A percentile compares a stretch with the other conserved stretches of the same genome.
Conservation (phyloP, 2,888 invertebrate genomes). For the Rutpela maculata region DNA sequence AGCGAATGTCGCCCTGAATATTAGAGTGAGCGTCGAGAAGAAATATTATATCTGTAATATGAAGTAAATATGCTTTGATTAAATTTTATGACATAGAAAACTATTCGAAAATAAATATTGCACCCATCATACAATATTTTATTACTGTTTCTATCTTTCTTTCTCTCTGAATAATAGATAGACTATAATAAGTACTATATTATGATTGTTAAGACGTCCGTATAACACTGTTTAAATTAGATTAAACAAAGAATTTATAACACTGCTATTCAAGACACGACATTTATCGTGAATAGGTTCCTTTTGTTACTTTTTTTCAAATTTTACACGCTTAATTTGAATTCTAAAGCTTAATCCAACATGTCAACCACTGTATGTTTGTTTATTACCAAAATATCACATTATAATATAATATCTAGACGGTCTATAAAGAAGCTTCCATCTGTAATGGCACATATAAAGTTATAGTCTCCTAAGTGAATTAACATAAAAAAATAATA, state of each 20-base stretch:
- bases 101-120: too few relatives aligned
- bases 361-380: conserved; percentile 38
- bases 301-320: background rate
- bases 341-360: conserved; percentile 29
- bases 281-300: background rate
- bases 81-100: too few relatives aligned
- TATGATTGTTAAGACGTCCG: too few relatives aligned
- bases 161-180: too few relatives aligned
- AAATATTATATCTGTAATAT: too few relatives aligned
- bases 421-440: conserved; percentile 47
- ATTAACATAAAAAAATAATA: conserved; percentile 65
- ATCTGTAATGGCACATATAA: conserved; percentile 59
- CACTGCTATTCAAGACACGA: background rate
- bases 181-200: too few relatives aligned
- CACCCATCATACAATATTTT: too few relatives aligned
- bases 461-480: conserved; percentile 56
- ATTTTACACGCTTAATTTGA: conserved; percentile 30
- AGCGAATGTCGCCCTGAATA: too few relatives aligned
- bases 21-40: too few relatives aligned
- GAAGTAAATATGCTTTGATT: too few relatives aligned
- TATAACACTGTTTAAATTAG: background rate
- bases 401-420: conserved; percentile 36
- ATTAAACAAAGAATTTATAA: background rate
- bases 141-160: too few relatives aligned
- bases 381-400: conserved; percentile 29